Base-by-base conservation (phyloP, 1,140 invertebrate genomes). In the Ooceraea biroi region DNA sequence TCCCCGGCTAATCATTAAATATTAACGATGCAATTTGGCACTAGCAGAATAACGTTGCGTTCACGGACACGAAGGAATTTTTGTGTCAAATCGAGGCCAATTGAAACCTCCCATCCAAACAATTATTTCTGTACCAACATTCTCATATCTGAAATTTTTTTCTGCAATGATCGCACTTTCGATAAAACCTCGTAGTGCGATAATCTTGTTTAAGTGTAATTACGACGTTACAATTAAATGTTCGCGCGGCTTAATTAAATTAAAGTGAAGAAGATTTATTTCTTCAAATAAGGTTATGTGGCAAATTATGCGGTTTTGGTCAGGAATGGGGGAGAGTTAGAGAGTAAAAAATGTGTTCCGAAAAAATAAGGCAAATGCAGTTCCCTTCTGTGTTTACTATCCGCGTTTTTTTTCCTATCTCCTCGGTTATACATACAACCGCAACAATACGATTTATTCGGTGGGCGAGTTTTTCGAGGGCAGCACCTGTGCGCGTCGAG, bases 401-500 rank as follows among this genome's bases (percentile, higher is more conserved):
- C 25, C 68, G 25, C 22, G 41, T 55, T 69, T 58, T 78, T 86
- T 82, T 83, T 77, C 65, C 48, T 74, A 69, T 84, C 87, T 91
- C 90, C 73, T 83, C 87, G 57, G 78, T 82, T 86, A 76, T 65
- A 82, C 17, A 57, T 83, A 48, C 22, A 46, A 63, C 57, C 65
- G 46, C 63, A 71, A 82, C 83, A 87, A 76, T 82, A 89, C 91
- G 92, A 93, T 94, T 94, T 93, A 93, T 93, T 91, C 91, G n/a
- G n/a, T n/a, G n/a, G 82, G 89, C 74, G 90, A 90, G 89, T 92
- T 93, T 91, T 92, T 91, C 86, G 86, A 88, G 85, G 91, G 85
- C 44, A 60, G 85, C 93, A 93, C 91, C 92, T 93, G 91, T 84
- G 91, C 72, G 71, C 86, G 87, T 68, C 87, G 88, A 92, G 83